Evolutionary conservation across 2,113 vertebrate species (phyloP).

Genomic region (Ranitomeya imitator): DNA sequence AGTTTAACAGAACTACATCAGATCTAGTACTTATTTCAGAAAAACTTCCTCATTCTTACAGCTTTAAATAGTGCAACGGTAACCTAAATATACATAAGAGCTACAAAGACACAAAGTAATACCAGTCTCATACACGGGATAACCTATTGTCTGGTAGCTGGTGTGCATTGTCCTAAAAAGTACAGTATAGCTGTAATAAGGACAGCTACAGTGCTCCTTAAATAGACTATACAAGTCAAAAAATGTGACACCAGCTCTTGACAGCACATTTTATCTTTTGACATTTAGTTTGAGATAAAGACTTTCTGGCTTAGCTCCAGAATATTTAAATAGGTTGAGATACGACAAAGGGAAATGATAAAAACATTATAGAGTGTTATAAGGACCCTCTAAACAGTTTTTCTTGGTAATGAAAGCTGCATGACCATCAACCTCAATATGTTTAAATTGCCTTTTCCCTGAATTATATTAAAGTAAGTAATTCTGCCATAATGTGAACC

Average conservation of each 20-base stretch:
- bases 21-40: background rate
- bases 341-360: background rate
- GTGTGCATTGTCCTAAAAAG: background rate
- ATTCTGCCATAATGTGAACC: no score
- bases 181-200: background rate
- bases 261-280: background rate
- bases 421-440: no score
- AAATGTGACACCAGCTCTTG: background rate
- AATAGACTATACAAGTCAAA: background rate
- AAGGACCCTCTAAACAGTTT: no score
- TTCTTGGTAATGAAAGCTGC: no score
- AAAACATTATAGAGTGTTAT: background rate
- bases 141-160: background rate
- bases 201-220: background rate
- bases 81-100: background rate
- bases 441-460: no score
- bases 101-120: background rate
- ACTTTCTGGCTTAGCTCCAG: background rate
- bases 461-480: no score
- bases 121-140: background rate
- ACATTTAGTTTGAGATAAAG: background rate
- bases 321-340: background rate
- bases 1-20: no score
- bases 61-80: background rate
- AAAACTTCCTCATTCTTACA: constrained; percentile 20